Percentiles rank a stretch among this genome's conserved stretches.
phyloP scores from a whole-genome alignment of 2,797 vertebrate species.

The Amphiprion clarkii region DNA sequence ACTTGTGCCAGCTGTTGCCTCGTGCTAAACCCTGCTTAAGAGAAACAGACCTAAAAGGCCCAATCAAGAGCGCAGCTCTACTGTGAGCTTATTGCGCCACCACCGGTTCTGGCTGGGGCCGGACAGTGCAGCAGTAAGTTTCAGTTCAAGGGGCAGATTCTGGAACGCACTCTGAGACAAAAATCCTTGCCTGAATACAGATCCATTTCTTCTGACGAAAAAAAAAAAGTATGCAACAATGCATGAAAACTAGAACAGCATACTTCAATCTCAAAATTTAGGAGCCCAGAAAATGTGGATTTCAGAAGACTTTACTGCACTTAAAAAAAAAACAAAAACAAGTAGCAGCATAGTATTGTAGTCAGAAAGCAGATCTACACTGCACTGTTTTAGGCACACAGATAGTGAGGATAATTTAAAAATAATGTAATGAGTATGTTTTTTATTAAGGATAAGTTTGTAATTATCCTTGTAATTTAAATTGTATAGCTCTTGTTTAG shows the following conservation, averaged over 20 bases:
- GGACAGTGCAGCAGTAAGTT: conserved; percentile 38
- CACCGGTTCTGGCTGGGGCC: conserved; percentile 49
- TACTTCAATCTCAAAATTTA: no score
- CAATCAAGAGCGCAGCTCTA: conserved; percentile 70
- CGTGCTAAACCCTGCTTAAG: conserved; percentile 85
- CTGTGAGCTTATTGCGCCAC: conserved; percentile 75
- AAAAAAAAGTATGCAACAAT: not conserved
- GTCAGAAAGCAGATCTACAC: no score
- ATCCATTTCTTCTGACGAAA: not conserved
- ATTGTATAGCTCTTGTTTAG: no score
- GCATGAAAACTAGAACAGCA: not conserved
- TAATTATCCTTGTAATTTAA: no score
- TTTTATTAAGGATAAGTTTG: no score
- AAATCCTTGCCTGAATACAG: not conserved
- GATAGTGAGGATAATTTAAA: no score
- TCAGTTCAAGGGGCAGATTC: not conserved
- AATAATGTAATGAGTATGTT: no score
- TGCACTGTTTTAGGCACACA: no score
- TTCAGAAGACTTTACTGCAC: no score
- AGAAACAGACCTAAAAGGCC: conserved; percentile 86
- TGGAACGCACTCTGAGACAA: not conserved
- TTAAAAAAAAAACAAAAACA: no score
- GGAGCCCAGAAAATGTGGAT: no score
- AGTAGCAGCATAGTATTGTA: no score
- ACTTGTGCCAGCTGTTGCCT: conserved; percentile 85